These are phyloP conservation scores for Parambassis ranga DNA, from an alignment of 2,797 vertebrate genomes.

Conservation along the genomic window DNA sequence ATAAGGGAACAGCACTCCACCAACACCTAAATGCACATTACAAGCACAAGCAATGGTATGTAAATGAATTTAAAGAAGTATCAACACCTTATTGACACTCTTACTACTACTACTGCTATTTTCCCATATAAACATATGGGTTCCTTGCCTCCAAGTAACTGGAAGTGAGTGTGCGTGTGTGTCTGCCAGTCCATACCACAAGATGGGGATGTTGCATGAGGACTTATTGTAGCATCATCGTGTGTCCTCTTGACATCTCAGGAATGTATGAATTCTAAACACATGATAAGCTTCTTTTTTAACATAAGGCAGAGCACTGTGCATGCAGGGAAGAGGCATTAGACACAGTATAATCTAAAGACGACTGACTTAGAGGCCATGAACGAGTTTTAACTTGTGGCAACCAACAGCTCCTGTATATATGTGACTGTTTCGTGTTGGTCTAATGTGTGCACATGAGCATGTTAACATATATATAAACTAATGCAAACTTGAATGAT, in stretches of 20 bases:
- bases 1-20: background rate
- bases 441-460: no score
- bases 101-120: no score
- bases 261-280: background rate
- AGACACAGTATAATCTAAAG: background rate
- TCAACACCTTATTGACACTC: background rate
- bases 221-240: background rate
- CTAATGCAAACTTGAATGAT: no score
- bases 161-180: no score
- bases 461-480: no score
- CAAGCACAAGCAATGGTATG: background rate
- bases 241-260: background rate
- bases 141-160: no score
- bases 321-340: background rate
- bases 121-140: no score
- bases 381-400: background rate
- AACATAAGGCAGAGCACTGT: background rate
- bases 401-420: background rate
- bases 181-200: constrained; percentile 26
- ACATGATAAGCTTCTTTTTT: background rate
- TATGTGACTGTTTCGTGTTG: background rate
- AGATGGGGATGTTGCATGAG: constrained; percentile 43
- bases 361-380: background rate
- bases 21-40: background rate
- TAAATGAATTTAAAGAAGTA: background rate